Base-by-base conservation (phyloP, 2,113 vertebrate species). In the Thermophis baileyi region DNA sequence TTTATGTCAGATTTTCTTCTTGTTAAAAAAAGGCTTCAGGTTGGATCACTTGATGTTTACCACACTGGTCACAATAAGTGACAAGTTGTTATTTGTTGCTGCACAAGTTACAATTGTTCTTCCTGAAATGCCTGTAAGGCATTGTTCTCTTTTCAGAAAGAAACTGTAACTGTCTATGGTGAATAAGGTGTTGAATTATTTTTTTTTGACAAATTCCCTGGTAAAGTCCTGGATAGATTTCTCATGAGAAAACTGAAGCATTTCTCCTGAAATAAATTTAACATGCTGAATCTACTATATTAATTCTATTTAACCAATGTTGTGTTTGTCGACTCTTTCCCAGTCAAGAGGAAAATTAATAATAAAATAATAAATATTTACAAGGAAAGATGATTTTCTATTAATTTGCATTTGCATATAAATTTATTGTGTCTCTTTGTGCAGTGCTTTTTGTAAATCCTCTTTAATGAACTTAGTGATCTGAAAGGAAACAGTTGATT, bases 181-280 rank as follows among this genome's bases (percentile, higher is more conserved):
- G 74, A 91, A 44, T 30, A 46, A 54, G 1, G 3, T 85, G 2
- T 30, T 91, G 20, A 14, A 2, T 30, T 1, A 11, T 60, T 57
- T 25, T 47, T 63, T 11, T 55, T 27, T 51, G 22, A 57, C 24
- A 53, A 35, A 6, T 10, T 88, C 10, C 22, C 6, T 44, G 47
- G 22, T 50, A 14, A 18, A 9, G 55, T 74, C 30, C 24, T 40
- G 51, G 87, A 88, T 81, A 35, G 47, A 74, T 69, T 88, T 69
- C 46, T 81, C 53, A 54, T 11, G 44, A 53, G 87, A 24, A n/a
- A 53, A 88, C 88, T 88, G n/a, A 24, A 51, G 11, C 30, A 88
- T 54, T 40, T 54, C 69, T 50, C 25, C 91, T 69, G 40, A 81
- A 92, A 60, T 89, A 95, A 93, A 90, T 91, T 50, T 22, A 12